phyloP scores from a whole-genome alignment of 2,113 vertebrate species.

The Himantopus leucocephalus region DNA sequence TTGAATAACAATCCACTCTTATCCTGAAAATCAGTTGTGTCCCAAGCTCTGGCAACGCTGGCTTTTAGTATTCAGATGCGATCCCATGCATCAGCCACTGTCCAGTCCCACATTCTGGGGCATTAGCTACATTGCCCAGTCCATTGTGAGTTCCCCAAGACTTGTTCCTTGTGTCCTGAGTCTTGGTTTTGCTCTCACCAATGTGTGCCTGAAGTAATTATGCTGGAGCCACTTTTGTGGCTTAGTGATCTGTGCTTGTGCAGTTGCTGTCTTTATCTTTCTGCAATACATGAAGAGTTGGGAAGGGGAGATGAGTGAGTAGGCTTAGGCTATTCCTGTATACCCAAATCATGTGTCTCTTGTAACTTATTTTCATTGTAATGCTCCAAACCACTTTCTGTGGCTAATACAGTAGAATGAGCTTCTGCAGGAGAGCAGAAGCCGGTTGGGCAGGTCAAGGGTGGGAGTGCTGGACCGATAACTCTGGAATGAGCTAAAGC shows the following conservation, averaged over 20 bases:
- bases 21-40: neutral
- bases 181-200: neutral
- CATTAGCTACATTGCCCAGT: neutral
- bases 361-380: neutral
- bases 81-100: neutral
- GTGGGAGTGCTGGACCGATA: neutral
- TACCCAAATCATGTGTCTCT: neutral
- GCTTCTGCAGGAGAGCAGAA: neutral
- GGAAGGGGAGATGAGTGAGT: neutral
- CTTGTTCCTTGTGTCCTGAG: neutral
- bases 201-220: neutral
- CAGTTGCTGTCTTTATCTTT: neutral
- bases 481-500: neutral
- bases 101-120: neutral
- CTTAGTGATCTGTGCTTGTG: neutral
- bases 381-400: neutral
- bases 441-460: neutral
- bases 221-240: neutral
- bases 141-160: rapidly evolving
- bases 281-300: neutral
- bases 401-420: neutral
- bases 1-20: neutral
- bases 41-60: neutral
- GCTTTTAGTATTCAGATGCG: neutral
- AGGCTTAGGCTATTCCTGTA: neutral